Evolutionary conservation across 2,797 vertebrate species (phyloP).

Genomic region (Sitta carolinensis): DNA sequence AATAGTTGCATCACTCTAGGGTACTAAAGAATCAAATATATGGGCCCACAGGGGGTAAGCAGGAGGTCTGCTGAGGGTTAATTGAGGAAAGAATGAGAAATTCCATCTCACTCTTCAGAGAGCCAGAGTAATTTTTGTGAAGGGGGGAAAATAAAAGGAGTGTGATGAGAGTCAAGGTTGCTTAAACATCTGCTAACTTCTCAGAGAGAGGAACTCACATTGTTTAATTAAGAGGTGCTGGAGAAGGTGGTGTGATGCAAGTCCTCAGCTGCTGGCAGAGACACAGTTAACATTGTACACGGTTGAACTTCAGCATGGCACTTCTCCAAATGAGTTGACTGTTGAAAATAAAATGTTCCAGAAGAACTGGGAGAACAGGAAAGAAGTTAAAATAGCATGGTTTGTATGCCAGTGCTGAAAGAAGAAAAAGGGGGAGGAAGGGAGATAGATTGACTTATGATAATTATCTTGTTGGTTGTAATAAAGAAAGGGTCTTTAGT

Average conservation of each 20-base stretch:
- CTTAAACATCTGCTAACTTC: conserved; percentile 39
- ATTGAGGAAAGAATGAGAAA: neutral
- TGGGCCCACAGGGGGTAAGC: neutral
- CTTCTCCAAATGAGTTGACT: conserved; percentile 83
- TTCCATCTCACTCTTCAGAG: neutral
- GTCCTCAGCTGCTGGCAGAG: conserved; percentile 74
- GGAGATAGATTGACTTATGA: conserved; percentile 66
- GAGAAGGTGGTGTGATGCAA: conserved; percentile 64
- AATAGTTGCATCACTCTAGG: neutral
- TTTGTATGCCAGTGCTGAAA: conserved; percentile 80
- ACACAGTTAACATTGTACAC: conserved; percentile 78
- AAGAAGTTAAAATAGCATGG: conserved; percentile 83
- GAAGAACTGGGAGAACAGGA: conserved; percentile 86
- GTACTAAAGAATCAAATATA: neutral
- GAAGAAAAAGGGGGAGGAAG: conserved; percentile 66
- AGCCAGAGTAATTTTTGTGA: conserved; percentile 16
- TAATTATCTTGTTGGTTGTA: conserved; percentile 62
- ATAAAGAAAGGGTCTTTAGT: neutral
- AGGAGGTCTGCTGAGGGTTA: neutral
- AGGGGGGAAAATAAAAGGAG: neutral
- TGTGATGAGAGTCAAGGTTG: conserved; percentile 38
- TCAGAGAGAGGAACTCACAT: neutral
- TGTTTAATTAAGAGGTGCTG: conserved; percentile 52
- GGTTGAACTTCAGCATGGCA: conserved; percentile 80
- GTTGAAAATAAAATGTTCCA: conserved; percentile 86